A percentile compares a stretch with the other conserved stretches of the same genome.
Evolutionary conservation across 2,888 invertebrate species (phyloP).

Genomic region (Thereva unica): DNA sequence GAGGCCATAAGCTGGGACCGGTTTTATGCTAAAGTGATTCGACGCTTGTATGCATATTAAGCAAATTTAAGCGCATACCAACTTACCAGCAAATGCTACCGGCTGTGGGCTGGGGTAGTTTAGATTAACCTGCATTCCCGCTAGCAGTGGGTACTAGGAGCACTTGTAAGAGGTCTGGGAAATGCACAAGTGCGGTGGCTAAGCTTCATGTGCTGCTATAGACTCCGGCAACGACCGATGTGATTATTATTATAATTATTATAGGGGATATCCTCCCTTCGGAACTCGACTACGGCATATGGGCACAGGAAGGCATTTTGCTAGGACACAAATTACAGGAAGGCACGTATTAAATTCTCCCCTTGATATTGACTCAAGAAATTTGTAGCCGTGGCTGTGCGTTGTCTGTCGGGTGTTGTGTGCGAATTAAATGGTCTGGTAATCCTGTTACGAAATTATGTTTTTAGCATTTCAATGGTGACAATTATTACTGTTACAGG

Average conservation of each 20-base stretch:
- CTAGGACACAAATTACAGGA: neutral
- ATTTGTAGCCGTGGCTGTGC: too few species aligned
- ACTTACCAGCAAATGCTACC: conserved; percentile 12
- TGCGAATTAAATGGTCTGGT: too few species aligned
- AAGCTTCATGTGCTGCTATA: conserved; percentile 14
- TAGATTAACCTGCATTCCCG: conserved; percentile 4
- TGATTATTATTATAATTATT: conserved; percentile 30
- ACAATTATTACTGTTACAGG: too few species aligned
- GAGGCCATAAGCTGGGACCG: conserved; percentile 5
- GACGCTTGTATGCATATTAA: conserved; percentile 26
- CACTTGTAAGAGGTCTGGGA: conserved; percentile 8
- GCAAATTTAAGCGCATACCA: conserved; percentile 18
- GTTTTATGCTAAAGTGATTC: conserved; percentile 29
- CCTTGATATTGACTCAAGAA: too few species aligned
- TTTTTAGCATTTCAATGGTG: too few species aligned
- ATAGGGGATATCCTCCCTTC: neutral
- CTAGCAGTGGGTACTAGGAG: conserved; percentile 2
- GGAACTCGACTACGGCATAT: neutral
- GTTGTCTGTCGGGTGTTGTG: too few species aligned
- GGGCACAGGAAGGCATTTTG: conserved; percentile 1
- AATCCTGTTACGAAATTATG: too few species aligned
- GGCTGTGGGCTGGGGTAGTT: neutral
- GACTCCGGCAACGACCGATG: neutral
- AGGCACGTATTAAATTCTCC: too few species aligned
- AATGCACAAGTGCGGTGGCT: conserved; percentile 19